Percentiles rank a stretch among this genome's conserved stretches.
phyloP scores from a whole-genome alignment of 2,797 vertebrate species.

The Petrocephalus schoutedeni region DNA sequence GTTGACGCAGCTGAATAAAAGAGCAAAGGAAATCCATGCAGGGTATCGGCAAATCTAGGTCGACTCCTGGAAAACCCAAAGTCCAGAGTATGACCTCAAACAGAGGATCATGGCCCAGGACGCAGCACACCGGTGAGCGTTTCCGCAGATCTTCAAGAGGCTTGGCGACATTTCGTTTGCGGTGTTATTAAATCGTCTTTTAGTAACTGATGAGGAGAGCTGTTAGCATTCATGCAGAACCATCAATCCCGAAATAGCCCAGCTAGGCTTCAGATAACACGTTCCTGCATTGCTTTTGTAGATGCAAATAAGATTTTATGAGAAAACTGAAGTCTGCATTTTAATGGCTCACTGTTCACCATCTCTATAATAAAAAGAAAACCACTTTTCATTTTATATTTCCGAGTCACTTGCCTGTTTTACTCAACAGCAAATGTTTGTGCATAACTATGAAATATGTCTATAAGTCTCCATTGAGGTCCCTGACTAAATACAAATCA shows the following conservation, averaged over 20 bases:
- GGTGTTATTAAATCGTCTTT: neutral
- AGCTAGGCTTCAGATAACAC: neutral
- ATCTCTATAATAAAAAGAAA: neutral
- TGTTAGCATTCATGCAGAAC: neutral
- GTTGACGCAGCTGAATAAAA: neutral
- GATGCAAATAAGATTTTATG: neutral
- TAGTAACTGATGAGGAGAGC: neutral
- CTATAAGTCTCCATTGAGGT: neutral
- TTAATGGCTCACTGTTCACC: neutral
- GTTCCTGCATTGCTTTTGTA: neutral
- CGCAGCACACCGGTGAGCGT: neutral
- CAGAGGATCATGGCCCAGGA: neutral
- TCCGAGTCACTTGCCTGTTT: neutral
- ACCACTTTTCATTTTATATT: neutral
- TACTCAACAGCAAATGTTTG: neutral
- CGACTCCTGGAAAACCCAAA: neutral
- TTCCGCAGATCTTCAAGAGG: neutral
- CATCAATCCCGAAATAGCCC: neutral
- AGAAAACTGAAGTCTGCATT: neutral
- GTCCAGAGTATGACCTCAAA: constrained; percentile 11
- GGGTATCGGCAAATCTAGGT: neutral
- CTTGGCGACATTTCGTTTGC: neutral
- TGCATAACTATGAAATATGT: neutral
- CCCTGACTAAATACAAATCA: neutral
- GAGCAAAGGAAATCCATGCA: neutral